Conservation (phyloP, 2,888 invertebrate genomes). For the Dorcus parallelipipedus region DNA sequence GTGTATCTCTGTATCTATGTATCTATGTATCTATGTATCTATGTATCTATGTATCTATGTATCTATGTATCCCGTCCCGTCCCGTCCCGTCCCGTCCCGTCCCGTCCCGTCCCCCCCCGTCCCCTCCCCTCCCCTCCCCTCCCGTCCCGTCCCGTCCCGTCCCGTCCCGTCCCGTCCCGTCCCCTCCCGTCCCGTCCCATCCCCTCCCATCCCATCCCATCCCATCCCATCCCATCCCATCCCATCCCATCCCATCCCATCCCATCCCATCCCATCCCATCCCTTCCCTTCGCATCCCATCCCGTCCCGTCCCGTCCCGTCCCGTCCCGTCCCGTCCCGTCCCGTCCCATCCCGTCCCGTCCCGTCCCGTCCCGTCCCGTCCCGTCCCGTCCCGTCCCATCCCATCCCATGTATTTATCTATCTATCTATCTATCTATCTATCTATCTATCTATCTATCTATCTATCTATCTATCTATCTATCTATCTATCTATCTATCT, state of each 20-base stretch:
- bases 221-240: not conserved
- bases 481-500: no score
- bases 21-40: no score
- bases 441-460: no score
- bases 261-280: conserved; percentile 4
- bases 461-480: no score
- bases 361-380: not conserved
- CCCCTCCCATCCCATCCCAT: no score
- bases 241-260: conserved; percentile 6
- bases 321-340: not conserved
- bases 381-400: conserved; percentile 2
- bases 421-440: no score
- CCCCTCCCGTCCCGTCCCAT: not conserved
- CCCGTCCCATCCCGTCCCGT: not conserved
- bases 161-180: not conserved
- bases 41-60: no score
- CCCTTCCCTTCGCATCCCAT: not conserved
- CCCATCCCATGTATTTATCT: no score
- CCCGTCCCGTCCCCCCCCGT: not conserved
- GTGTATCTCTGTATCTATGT: no score
- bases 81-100: no score
- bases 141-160: not conserved
- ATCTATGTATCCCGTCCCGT: no score
- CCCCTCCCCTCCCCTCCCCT: not conserved
- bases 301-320: not conserved